Base-by-base conservation (phyloP, 2,113 vertebrate species). In the Scomber scombrus region DNA sequence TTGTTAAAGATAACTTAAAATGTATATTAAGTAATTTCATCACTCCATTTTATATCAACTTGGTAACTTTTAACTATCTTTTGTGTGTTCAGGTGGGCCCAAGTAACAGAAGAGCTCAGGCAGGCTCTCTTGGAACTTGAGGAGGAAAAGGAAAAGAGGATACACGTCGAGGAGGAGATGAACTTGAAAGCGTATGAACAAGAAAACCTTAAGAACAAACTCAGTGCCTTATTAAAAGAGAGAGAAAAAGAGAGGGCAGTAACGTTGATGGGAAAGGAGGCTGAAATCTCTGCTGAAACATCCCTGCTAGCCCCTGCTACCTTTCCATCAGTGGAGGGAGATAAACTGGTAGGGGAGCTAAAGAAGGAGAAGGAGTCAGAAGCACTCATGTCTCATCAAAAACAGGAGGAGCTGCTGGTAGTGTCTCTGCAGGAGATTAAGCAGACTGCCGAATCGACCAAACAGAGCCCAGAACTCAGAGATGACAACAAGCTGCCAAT, bases 41-140 rank as follows among this genome's bases (percentile, higher is more conserved):
- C 34, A 40, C 9, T 40, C 34, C 7, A 2, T 57, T 29, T 23
- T 31, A 3, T 4, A 19, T 45, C 9, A 12, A 66, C 47, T 57
- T 18, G 18, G 13, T 51, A 73, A 46, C 10, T 1, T 43, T 50
- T 2, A 40, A 78, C 29, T 14, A 6, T 83, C 16, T 1, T 61
- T 23, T 70, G 3, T 69, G 14, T 76, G 1, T 70, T 72, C 58
- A 93, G 92, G 76, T 94, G 93, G 92, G 91, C 88, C 23, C 92
- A 93, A 61, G 93, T 93, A 47, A 84, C 90, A 0, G 87, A 93
- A 60, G 95, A 95, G 46, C 93, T 96, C 12, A 82, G 86, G 45
- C 71, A 73, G 12, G n/a, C 78, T 13, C 80, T 21, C 51, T 88
- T 61, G 46, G 78, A 92, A 51, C 88, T 93, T 13, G 89, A 94